Percentiles rank a stretch among this genome's conserved stretches.
phyloP scores from a whole-genome alignment of 2,797 vertebrate genomes.

The Apodemus agrarius region DNA sequence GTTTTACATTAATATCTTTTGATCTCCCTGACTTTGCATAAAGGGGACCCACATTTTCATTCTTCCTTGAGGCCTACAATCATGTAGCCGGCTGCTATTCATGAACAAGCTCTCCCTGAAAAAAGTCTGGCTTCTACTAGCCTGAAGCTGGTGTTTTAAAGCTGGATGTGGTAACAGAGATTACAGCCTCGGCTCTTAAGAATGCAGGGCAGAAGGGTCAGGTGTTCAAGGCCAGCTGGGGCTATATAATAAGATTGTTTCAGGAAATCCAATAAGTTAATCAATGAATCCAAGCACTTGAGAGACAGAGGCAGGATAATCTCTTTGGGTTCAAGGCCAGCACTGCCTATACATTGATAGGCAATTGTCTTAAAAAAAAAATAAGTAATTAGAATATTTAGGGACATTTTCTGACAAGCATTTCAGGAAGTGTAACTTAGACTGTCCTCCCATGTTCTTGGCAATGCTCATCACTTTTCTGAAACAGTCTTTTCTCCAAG shows the following conservation, averaged over 20 bases:
- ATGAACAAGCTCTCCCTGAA: background rate
- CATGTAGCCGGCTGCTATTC: background rate
- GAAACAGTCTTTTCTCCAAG: background rate
- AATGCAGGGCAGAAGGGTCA: background rate
- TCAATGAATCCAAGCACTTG: background rate
- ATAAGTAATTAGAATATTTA: background rate
- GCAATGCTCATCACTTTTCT: background rate
- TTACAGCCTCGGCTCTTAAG: background rate
- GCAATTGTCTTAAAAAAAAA: background rate
- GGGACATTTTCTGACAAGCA: background rate
- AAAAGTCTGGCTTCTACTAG: conserved; percentile 1
- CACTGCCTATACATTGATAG: background rate
- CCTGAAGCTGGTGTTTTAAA: background rate
- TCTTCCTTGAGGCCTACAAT: background rate
- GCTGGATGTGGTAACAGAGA: background rate
- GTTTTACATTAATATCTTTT: background rate
- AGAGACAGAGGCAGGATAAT: background rate
- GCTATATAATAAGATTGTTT: background rate
- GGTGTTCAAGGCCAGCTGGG: background rate
- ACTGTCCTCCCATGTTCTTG: background rate
- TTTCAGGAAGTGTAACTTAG: conserved; percentile 17
- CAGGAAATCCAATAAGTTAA: background rate
- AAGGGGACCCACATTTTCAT: background rate
- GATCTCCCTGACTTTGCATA: background rate
- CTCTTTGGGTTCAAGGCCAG: background rate